Evolutionary conservation across 1,140 invertebrate genomes (phyloP).

Genomic region (Formica exsecta): DNA sequence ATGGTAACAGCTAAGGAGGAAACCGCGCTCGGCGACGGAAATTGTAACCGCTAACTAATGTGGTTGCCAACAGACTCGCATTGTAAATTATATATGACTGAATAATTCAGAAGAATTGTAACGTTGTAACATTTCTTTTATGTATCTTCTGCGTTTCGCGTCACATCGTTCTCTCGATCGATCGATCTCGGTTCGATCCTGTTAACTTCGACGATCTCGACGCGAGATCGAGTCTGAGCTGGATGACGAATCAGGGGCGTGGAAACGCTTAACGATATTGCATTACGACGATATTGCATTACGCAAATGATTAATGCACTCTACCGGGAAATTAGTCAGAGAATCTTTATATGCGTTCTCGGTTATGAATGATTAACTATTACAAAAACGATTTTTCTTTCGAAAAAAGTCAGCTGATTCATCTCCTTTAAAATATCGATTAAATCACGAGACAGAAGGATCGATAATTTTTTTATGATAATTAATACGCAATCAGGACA

Average conservation of each 20-base stretch:
- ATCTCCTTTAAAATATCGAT: not conserved
- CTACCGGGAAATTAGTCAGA: constrained; percentile 45
- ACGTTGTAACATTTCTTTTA: not conserved
- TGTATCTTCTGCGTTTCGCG: not conserved
- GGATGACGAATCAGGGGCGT: constrained; percentile 52
- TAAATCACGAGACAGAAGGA: not conserved
- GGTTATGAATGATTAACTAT: constrained; percentile 22
- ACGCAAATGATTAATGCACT: constrained; percentile 44
- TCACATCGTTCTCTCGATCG: not conserved
- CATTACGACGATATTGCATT: constrained; percentile 11
- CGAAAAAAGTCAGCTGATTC: not conserved
- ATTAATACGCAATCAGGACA: not conserved
- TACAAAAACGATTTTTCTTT: not conserved
- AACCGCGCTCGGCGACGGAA: not conserved
- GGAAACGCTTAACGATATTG: constrained; percentile 41
- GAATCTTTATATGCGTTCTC: not conserved
- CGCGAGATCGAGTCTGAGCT: not conserved
- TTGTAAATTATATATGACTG: not conserved
- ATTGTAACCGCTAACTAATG: constrained; percentile 21
- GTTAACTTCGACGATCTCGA: constrained; percentile 23
- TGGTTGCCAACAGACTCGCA: not conserved
- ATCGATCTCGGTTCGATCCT: not conserved
- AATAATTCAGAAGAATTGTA: constrained; percentile 19
- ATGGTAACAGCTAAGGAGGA: constrained; percentile 26
- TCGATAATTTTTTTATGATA: not conserved